Evolutionary conservation across 2,113 vertebrate genomes (phyloP), one percentile per base, ranked within the genome.

Genomic region (Nothoprocta pentlandii): DNA sequence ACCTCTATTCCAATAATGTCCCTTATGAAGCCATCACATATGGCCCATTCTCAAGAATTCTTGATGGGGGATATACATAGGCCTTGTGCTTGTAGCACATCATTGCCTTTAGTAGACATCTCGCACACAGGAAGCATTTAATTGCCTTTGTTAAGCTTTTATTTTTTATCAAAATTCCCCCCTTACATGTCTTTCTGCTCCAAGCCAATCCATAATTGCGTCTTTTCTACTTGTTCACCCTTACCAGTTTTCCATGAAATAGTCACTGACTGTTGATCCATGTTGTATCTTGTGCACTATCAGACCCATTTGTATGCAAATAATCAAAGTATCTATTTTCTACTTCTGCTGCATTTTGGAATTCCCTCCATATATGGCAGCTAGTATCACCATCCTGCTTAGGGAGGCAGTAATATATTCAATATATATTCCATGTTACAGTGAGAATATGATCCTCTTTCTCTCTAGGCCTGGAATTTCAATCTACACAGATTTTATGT

Each of bases 81-180:
- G 73, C 84, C 89, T 87, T 62, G 53, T 64, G 44, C 74, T 94
- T 96, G 71, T 86, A 92, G 80, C n/a, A 63, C 32, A 53, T 17
- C 32, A 53, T 17, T 14, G 66, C 80, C 89, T 95, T 81, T 86
- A 92, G 58, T 66, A 82, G 74, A 87, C 11, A 78, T 62, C 16
- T 84, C 36, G 62, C 74, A 74, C 61, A 49, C 39, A 93, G 87
- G 74, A 91, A 89, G 84, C 14, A 87, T 95, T 84, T 93, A 49
- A 93, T 89, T 94, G 81, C 84, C 74, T 87, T 92, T 76, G 32
- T 76, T 85, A 81, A 73, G 62, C 22, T 84, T 87, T 28, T 39
- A 39, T 39, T 68, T 92, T 81, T 66, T 53, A 84, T 84, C 12
- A 85, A 74, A 93, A 71, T 81, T 81, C 67, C 10, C 68, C 66